These are phyloP conservation scores for Dolichotis patagonum DNA, from an alignment of 2,113 vertebrate species.

Conservation along the genomic window DNA sequence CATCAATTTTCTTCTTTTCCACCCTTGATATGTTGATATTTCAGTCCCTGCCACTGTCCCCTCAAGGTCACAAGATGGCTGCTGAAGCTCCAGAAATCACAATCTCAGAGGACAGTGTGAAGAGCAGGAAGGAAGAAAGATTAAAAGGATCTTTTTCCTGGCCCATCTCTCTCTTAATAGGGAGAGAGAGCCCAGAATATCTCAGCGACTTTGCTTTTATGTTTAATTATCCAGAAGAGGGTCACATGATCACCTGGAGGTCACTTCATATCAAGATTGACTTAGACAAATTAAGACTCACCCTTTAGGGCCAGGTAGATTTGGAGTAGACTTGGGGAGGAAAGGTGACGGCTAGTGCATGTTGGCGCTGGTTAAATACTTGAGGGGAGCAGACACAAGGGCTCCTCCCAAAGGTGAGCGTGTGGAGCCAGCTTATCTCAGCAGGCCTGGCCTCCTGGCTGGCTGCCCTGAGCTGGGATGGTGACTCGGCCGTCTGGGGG, in stretches of 20 bases:
- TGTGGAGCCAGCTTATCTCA: background rate
- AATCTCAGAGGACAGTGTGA: background rate
- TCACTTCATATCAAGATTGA: background rate
- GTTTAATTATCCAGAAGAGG: background rate
- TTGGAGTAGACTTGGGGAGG: background rate
- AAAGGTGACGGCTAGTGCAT: background rate
- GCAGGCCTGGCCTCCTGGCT: background rate
- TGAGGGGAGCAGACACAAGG: background rate
- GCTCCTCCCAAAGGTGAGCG: accelerated
- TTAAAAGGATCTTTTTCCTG: background rate
- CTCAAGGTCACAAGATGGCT: background rate
- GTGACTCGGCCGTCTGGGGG: background rate
- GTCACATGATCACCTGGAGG: background rate
- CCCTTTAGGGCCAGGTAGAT: background rate
- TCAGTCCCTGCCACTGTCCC: background rate
- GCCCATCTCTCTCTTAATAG: background rate
- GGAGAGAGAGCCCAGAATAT: background rate
- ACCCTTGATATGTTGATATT: background rate
- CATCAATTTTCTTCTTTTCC: background rate
- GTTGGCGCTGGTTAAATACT: background rate
- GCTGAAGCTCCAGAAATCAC: background rate
- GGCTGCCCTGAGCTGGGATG: background rate
- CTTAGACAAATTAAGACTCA: background rate
- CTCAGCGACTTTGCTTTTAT: background rate
- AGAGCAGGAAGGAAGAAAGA: background rate